phyloP scores from a whole-genome alignment of 2,797 vertebrate species.

The Staurois parvus region DNA sequence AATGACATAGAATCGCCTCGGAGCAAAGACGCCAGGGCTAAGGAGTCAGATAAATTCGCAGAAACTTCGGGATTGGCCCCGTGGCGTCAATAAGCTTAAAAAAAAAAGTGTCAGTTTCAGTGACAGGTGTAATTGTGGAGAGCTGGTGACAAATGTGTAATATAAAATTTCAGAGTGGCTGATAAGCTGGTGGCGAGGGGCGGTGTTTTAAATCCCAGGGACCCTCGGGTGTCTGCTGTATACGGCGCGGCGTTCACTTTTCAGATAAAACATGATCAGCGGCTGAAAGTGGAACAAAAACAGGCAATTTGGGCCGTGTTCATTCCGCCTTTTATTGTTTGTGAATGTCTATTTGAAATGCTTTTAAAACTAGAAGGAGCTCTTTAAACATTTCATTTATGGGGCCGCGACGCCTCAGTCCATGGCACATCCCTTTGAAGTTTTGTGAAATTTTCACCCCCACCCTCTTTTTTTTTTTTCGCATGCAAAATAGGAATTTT shows the following conservation, averaged over 20 bases:
- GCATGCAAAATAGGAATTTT: constrained; percentile 81
- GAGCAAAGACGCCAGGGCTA: constrained; percentile 1
- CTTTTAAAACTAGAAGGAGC: constrained; percentile 68
- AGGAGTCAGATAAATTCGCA: constrained; percentile 29
- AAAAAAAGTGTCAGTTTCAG: constrained; percentile 45
- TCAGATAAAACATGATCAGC: constrained; percentile 55
- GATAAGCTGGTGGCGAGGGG: constrained; percentile 35
- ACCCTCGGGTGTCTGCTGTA: constrained; percentile 42
- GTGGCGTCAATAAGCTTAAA: constrained; percentile 26
- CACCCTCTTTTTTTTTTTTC: constrained; percentile 37
- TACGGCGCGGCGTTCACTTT: constrained; percentile 4
- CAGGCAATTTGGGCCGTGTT: constrained; percentile 56
- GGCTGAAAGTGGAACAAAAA: constrained; percentile 52
- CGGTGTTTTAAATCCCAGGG: constrained; percentile 26
- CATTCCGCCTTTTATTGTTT: constrained; percentile 59
- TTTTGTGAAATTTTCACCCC: constrained; percentile 55
- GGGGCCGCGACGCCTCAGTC: constrained; percentile 73
- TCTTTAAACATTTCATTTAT: constrained; percentile 72
- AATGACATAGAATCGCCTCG: neutral
- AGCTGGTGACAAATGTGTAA: constrained; percentile 45
- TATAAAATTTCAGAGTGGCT: constrained; percentile 45
- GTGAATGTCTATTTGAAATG: constrained; percentile 57
- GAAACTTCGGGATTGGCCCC: constrained; percentile 32
- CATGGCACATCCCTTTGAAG: constrained; percentile 80
- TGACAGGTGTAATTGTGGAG: constrained; percentile 51